These are phyloP conservation scores for Tor tambroides DNA, from an alignment of 2,113 vertebrate species.

Conservation along the genomic window DNA sequence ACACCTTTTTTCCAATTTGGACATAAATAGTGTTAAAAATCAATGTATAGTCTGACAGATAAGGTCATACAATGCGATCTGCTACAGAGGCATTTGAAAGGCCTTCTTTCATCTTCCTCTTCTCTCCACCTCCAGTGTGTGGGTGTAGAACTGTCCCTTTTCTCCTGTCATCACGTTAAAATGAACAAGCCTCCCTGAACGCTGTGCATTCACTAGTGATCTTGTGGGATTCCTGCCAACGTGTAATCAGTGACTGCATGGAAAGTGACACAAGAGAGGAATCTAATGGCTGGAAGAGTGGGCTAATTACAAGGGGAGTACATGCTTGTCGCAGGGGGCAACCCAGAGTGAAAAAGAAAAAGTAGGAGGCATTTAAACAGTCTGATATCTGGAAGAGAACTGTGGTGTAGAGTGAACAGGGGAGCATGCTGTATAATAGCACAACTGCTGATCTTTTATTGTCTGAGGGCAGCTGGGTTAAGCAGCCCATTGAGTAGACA, in stretches of 20 bases:
- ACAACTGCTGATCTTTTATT: constrained; percentile 20
- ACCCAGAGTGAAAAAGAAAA: constrained; percentile 24
- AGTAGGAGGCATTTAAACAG: constrained; percentile 28
- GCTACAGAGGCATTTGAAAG: constrained; percentile 15
- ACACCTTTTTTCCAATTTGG: background rate
- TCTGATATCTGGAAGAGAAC: constrained; percentile 21
- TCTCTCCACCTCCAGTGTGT: constrained; percentile 6
- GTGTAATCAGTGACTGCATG: constrained; percentile 23
- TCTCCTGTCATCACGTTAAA: constrained; percentile 14
- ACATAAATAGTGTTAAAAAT: constrained; percentile 1
- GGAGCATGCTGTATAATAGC: constrained; percentile 7
- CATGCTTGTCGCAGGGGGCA: constrained; percentile 24
- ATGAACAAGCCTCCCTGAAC: constrained; percentile 6
- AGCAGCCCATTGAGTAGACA: background rate
- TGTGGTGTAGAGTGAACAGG: constrained; percentile 3
- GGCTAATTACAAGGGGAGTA: constrained; percentile 40
- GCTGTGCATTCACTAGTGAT: background rate
- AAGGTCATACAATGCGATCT: background rate
- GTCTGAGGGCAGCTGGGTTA: constrained; percentile 15
- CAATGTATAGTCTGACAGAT: background rate
- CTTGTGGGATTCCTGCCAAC: constrained; percentile 28
- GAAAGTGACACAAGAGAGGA: constrained; percentile 29
- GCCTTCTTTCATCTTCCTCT: background rate
- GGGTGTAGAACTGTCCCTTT: background rate
- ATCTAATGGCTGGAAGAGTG: constrained; percentile 18